Evolutionary conservation across 2,797 vertebrate genomes (phyloP), one percentile per base, ranked within the genome.

Genomic region (Microchirus variegatus): DNA sequence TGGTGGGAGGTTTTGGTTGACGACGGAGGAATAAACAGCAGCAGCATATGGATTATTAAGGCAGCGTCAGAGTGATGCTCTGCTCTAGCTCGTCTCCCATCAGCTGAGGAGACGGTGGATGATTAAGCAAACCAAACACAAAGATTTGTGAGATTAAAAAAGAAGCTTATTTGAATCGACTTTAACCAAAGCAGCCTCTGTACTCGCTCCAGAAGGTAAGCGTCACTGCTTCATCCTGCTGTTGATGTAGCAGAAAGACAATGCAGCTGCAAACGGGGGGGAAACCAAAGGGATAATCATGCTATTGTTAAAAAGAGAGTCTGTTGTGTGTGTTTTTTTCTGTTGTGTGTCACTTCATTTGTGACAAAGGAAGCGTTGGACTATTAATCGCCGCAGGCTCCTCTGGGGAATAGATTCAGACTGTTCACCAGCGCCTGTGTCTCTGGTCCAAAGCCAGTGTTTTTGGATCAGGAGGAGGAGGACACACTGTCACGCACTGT

Each of bases 171-270:
- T 77, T 53, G 60, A 59, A 75, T 76, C 62, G 26, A 36, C 53
- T 73, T 53, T 69, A 63, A 77, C 73, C 74, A 61, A 83, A 72
- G 58, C 78, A 77, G 59, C 77, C 38, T 11, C 65, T n/a, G 45
- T 18, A 52, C 48, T 70, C 73, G 75, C 78, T 68, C 38, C 60
- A 44, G 47, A 87, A 91, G 92, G 93, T 94, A 90, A 89, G 92
- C 82, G 67, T 59, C 54, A 70, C 65, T 44, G 38, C 16, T 75
- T 70, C 40, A 58, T 18, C 54, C 37, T 73, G 44, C 59, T 77
- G 63, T 79, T 66, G 42, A 43, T 52, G 65, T 47, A 37, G 65
- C 72, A 53, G 53, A 54, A 55, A 43, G 70, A 69, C 35, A 62
- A 53, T 38, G 63, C 42, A 54, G 44, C 53, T 15, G 31, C 18